Conservation (phyloP, 1,140 invertebrate genomes). For the Hypothenemus hampei region DNA sequence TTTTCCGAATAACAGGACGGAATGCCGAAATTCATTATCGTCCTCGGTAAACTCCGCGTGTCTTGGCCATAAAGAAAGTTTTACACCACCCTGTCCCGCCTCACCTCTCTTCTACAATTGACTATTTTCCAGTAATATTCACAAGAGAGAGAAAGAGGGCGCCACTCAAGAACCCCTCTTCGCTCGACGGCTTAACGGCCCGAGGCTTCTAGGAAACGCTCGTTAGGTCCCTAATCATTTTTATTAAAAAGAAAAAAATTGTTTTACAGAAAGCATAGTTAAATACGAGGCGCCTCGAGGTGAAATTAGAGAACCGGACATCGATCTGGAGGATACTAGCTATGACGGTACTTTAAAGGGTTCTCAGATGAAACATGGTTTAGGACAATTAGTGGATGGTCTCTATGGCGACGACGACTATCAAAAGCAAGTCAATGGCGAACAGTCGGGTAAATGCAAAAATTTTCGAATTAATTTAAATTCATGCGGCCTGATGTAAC, state of each 20-base stretch:
- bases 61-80: slow-evolving; percentile 6
- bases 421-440: slow-evolving; percentile 49
- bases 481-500: slow-evolving; percentile 21
- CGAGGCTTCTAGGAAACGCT: slow-evolving; percentile 23
- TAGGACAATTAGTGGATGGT: slow-evolving; percentile 90
- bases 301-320: slow-evolving; percentile 70
- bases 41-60: too few species aligned
- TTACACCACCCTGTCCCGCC: not conserved
- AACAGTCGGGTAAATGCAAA: slow-evolving; percentile 48
- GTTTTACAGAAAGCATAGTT: slow-evolving; percentile 67
- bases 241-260: too few species aligned
- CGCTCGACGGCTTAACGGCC: slow-evolving; percentile 12
- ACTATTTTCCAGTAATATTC: slow-evolving; percentile 28
- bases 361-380: slow-evolving; percentile 65
- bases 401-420: slow-evolving; percentile 66
- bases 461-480: slow-evolving; percentile 15
- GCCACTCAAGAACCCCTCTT: too few species aligned
- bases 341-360: slow-evolving; percentile 85
- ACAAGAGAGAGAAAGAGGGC: slow-evolving; percentile 25
- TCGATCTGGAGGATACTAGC: slow-evolving; percentile 84
- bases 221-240: slow-evolving; percentile 26
- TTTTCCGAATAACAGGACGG: slow-evolving; percentile 30
- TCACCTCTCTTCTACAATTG: too few species aligned
- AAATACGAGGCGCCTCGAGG: slow-evolving; percentile 82
- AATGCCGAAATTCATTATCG: not conserved